Conservation (phyloP, 2,888 invertebrate genomes). For the Helleia helle region DNA sequence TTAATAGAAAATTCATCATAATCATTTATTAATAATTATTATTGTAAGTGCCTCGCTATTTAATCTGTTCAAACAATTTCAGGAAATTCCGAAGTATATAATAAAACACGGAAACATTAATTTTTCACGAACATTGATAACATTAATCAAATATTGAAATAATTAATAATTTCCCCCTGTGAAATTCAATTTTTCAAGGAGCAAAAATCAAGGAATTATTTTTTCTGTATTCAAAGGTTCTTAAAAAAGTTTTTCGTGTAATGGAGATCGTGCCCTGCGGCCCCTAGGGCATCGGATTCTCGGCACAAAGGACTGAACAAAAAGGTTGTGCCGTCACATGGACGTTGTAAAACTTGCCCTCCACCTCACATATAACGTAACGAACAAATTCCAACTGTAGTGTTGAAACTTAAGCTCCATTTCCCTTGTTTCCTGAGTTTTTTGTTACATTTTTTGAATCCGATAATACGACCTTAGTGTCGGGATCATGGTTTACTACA, state of each 20-base stretch:
- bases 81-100: too few relatives aligned
- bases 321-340: conserved; percentile 70
- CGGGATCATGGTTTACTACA: conserved; percentile 73
- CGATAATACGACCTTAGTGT: conserved; percentile 72
- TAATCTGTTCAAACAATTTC: too few relatives aligned
- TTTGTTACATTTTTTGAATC: conserved; percentile 69
- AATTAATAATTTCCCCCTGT: too few relatives aligned
- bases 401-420: conserved; percentile 31
- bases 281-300: conserved; percentile 64
- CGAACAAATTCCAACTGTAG: conserved; percentile 45
- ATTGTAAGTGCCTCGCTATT: too few relatives aligned
- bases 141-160: too few relatives aligned
- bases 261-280: conserved; percentile 63
- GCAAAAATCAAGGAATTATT: conserved; percentile 39
- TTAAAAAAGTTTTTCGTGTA: conserved; percentile 62
- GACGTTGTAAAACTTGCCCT: conserved; percentile 69
- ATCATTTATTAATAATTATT: too few relatives aligned
- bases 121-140: too few relatives aligned
- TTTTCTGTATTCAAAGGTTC: conserved; percentile 44
- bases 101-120: too few relatives aligned
- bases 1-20: too few relatives aligned
- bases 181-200: conserved; percentile 4
- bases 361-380: conserved; percentile 38
- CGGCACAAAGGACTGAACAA: conserved; percentile 68
- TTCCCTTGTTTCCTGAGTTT: conserved; percentile 34